A percentile compares a stretch with the other conserved stretches of the same genome.
Evolutionary conservation across 53 echinoderm and acorn worm genomes (phyloP).

Genomic region (Luidia sarsii): DNA sequence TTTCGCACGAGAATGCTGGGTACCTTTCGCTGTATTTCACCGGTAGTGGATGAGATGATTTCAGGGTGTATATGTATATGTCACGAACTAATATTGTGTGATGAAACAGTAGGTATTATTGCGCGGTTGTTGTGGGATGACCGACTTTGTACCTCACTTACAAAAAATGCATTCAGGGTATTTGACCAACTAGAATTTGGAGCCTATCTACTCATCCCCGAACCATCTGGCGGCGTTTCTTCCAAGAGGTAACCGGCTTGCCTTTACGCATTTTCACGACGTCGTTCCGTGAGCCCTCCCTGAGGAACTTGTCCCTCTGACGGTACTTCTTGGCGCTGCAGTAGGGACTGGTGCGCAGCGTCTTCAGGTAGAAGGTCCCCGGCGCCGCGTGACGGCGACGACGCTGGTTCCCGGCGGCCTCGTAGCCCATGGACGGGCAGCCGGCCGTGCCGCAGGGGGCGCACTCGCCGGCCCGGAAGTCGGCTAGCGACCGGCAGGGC

Average conservation of each 20-base stretch:
- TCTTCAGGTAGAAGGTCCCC: constrained; percentile 65
- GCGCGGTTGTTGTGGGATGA: no score
- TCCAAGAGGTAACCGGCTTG: neutral
- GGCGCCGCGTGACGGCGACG: constrained; percentile 41
- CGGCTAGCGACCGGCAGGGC: constrained; percentile 66
- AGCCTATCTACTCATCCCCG: neutral
- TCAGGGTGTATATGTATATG: no score
- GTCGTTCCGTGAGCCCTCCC: constrained; percentile 29
- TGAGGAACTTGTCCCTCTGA: constrained; percentile 15
- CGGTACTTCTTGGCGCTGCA: constrained; percentile 45
- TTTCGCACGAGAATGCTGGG: no score
- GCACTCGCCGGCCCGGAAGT: constrained; percentile 64
- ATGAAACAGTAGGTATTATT: no score
- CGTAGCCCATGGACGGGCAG: constrained; percentile 88
- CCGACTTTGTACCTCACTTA: no score
- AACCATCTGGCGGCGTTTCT: neutral
- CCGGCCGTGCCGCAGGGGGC: constrained; percentile 64
- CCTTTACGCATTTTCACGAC: constrained; percentile 8
- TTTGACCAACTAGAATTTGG: no score
- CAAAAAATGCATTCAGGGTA: no score
- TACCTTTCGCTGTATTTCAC: no score
- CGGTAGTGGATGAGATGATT: no score
- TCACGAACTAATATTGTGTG: no score
- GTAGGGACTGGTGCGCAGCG: constrained; percentile 44
- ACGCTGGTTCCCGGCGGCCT: constrained; percentile 41